Evolutionary conservation across 2,113 vertebrate species (phyloP).

Genomic region (Blennius ocellaris): DNA sequence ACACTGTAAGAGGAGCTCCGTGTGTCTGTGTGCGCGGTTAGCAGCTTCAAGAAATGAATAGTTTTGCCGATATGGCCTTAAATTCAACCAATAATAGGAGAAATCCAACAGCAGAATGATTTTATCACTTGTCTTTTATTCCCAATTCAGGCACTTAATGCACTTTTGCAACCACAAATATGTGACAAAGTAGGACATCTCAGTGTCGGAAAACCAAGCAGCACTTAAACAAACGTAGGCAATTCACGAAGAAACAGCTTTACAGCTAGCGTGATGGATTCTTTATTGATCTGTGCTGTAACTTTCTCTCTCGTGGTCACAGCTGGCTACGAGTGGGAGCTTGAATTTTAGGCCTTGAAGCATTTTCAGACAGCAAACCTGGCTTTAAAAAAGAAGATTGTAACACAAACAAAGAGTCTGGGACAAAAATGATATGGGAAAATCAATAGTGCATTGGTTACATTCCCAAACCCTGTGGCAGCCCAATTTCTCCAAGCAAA

Average conservation of each 20-base stretch:
- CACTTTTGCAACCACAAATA: slow-evolving; percentile 3
- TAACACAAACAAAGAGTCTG: too few species aligned
- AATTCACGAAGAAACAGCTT: slow-evolving; percentile 16
- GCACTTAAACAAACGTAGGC: slow-evolving; percentile 13
- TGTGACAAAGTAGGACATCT: background rate
- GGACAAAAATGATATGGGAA: too few species aligned
- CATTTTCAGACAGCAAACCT: slow-evolving; percentile 6
- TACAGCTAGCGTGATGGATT: slow-evolving; percentile 13
- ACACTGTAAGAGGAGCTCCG: slow-evolving; percentile 28
- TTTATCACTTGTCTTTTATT: slow-evolving; percentile 14
- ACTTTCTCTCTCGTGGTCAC: slow-evolving; percentile 35
- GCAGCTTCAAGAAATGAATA: slow-evolving; percentile 12
- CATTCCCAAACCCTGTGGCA: too few species aligned
- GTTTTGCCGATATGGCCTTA: slow-evolving; percentile 10
- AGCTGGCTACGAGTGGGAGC: slow-evolving; percentile 19
- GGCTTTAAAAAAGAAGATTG: too few species aligned
- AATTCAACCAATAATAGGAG: slow-evolving; percentile 17
- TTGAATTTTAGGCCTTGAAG: slow-evolving; percentile 22
- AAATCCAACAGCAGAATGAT: slow-evolving; percentile 21
- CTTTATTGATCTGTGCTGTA: slow-evolving; percentile 37
- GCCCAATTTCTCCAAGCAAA: too few species aligned
- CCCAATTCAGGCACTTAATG: slow-evolving; percentile 10
- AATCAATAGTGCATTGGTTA: too few species aligned
- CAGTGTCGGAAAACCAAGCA: background rate
- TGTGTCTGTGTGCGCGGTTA: background rate